phyloP scores from a whole-genome alignment of 2,888 invertebrate genomes.

The Trissolcus brochymenae region DNA sequence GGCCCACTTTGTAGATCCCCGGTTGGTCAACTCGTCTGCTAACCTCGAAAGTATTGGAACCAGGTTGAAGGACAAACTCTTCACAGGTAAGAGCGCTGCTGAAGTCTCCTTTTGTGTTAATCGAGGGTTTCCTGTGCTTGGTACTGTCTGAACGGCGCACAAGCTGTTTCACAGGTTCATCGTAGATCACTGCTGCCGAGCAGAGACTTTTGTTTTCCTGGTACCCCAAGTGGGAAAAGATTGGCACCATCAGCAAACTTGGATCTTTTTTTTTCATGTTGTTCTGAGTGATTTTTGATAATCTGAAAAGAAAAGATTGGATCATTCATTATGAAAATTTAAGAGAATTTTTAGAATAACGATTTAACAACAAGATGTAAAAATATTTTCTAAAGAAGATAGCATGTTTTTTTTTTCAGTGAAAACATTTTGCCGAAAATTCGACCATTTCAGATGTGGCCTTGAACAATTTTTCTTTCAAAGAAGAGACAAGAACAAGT shows the following conservation, averaged over 20 bases:
- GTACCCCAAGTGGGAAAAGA: conserved; percentile 85
- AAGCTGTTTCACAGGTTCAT: conserved; percentile 81
- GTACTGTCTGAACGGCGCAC: conserved; percentile 85
- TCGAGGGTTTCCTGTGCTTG: conserved; percentile 83
- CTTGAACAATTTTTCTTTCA: too few species aligned
- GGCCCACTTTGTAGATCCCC: conserved; percentile 85
- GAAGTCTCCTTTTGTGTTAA: conserved; percentile 82
- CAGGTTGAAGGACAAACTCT: conserved; percentile 80
- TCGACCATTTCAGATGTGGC: too few species aligned
- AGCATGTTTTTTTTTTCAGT: too few species aligned
- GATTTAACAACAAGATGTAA: too few species aligned
- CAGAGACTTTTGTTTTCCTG: conserved; percentile 89
- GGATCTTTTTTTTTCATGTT: conserved; percentile 82
- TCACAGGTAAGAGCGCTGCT: conserved; percentile 79
- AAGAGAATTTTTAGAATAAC: too few species aligned
- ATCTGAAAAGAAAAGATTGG: conserved; percentile 68
- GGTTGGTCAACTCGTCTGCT: conserved; percentile 81
- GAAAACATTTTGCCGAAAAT: too few species aligned
- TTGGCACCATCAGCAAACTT: conserved; percentile 80
- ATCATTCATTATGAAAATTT: too few species aligned
- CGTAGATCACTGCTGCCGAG: conserved; percentile 82
- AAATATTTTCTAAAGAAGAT: too few species aligned
- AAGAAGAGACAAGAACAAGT: too few species aligned
- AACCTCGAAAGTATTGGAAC: conserved; percentile 81
- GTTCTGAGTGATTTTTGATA: conserved; percentile 78